phyloP scores from a whole-genome alignment of 2,888 invertebrate species.

The Ennomos erosarius region DNA sequence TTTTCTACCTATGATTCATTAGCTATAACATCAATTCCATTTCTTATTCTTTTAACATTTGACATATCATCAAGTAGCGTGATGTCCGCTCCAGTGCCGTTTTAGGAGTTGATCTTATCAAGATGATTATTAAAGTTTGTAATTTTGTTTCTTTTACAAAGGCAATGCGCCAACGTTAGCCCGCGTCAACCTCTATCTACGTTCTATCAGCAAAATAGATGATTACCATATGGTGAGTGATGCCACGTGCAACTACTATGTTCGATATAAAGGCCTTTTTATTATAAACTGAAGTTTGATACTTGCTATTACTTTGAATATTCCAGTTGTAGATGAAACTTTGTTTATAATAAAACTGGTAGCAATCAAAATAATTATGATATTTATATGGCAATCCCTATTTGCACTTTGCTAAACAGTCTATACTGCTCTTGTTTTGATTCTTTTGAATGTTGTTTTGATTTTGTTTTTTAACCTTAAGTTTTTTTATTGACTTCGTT shows the following conservation, averaged over 20 bases:
- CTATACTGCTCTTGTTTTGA: conserved; percentile 68
- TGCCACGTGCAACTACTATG: conserved; percentile 53
- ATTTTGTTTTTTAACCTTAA: conserved; percentile 44
- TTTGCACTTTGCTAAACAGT: conserved; percentile 76
- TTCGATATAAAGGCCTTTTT: conserved; percentile 52
- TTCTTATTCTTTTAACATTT: conserved; percentile 65
- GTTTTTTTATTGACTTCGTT: conserved; percentile 40
- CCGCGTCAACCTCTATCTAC: conserved; percentile 97
- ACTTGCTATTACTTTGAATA: conserved; percentile 2
- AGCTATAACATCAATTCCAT: conserved; percentile 47
- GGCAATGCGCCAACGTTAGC: conserved; percentile 95
- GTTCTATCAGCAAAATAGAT: conserved; percentile 99
- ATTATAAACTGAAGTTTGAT: conserved; percentile 70
- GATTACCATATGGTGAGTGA: conserved; percentile 99
- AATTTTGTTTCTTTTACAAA: conserved; percentile 75
- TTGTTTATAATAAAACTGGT: conserved; percentile 76
- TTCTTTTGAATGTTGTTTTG: conserved; percentile 38
- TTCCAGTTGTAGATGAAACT: conserved; percentile 44
- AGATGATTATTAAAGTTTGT: conserved; percentile 51
- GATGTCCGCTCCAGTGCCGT: conserved; percentile 18
- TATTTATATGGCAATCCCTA: conserved; percentile 59
- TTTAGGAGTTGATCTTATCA: conserved; percentile 11
- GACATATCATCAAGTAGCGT: conserved; percentile 65
- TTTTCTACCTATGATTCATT: conserved; percentile 32
- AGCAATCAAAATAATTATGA: conserved; percentile 53